These are phyloP conservation scores for Drosophila santomea DNA, from an alignment of 1,140 invertebrate genomes.

Conservation along the genomic window DNA sequence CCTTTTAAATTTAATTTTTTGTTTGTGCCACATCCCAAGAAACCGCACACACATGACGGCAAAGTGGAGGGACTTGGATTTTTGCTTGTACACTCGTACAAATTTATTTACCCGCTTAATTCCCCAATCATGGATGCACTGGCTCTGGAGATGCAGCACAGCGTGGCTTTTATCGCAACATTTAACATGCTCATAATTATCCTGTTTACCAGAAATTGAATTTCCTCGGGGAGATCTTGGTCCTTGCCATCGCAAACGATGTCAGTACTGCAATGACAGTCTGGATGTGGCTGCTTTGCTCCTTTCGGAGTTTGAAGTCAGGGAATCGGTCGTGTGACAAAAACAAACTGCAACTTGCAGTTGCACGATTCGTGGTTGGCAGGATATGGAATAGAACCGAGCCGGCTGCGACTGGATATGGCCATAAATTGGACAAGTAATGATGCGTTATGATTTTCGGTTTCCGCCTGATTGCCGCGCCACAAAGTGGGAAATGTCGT, in stretches of 20 bases:
- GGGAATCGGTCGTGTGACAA: slow-evolving; percentile 38
- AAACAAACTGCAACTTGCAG: slow-evolving; percentile 61
- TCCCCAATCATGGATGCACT: slow-evolving; percentile 74
- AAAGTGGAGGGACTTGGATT: slow-evolving; percentile 27
- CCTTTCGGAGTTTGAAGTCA: slow-evolving; percentile 2
- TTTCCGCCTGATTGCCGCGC: slow-evolving; percentile 74
- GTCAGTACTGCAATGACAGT: slow-evolving; percentile 47
- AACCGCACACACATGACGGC: slow-evolving; percentile 44
- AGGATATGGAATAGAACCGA: slow-evolving; percentile 10
- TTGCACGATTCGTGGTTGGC: slow-evolving; percentile 11
- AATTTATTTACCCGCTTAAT: slow-evolving; percentile 78
- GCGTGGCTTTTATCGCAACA: slow-evolving; percentile 83
- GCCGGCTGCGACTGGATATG: slow-evolving; percentile 43
- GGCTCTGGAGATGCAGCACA: slow-evolving; percentile 66
- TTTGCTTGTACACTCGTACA: slow-evolving; percentile 7
- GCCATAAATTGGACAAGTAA: slow-evolving; percentile 80
- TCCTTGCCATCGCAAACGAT: slow-evolving; percentile 56
- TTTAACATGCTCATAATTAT: slow-evolving; percentile 84
- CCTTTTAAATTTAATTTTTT: slow-evolving; percentile 76
- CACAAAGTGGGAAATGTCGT: slow-evolving; percentile 70
- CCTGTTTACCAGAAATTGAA: slow-evolving; percentile 84
- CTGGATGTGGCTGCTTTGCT: slow-evolving; percentile 9
- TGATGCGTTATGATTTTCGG: slow-evolving; percentile 84
- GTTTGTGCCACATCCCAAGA: slow-evolving; percentile 5
- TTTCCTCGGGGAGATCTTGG: slow-evolving; percentile 68